Conservation (phyloP, 2,888 invertebrate genomes). For the Melanotus villosus region DNA sequence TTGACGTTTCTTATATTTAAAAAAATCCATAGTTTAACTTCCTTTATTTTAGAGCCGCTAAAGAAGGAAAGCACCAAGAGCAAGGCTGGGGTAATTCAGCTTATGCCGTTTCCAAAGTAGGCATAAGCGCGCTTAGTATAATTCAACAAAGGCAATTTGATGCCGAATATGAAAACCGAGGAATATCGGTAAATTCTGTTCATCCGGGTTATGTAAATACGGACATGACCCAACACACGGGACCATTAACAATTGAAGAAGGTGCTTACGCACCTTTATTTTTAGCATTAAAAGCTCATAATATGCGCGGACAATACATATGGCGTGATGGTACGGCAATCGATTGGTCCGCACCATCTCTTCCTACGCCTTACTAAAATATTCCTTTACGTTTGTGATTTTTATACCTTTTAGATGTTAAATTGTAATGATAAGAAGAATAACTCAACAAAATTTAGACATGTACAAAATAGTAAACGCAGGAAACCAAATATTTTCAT, state of each 20-base stretch:
- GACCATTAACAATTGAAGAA: constrained; percentile 72
- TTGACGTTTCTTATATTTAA: too few species aligned
- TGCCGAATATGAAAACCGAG: constrained; percentile 68
- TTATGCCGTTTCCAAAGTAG: constrained; percentile 83
- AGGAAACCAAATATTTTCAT: too few species aligned
- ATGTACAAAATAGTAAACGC: too few species aligned
- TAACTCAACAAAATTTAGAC: too few species aligned
- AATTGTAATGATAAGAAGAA: too few species aligned
- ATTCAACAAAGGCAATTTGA: constrained; percentile 77
- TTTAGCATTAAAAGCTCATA: constrained; percentile 74
- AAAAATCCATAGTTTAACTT: too few species aligned
- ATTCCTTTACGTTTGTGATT: too few species aligned
- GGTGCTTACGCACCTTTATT: constrained; percentile 75
- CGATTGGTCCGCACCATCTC: constrained; percentile 69
- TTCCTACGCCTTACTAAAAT: neutral
- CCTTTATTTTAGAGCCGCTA: constrained; percentile 55
- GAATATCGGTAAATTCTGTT: constrained; percentile 79
- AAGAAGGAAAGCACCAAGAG: constrained; percentile 53
- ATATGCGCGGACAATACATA: constrained; percentile 75
- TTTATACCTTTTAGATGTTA: too few species aligned
- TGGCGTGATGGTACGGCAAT: constrained; percentile 74
- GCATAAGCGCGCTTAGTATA: constrained; percentile 76
- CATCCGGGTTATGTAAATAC: constrained; percentile 86
- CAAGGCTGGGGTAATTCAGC: constrained; percentile 69
- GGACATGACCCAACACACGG: constrained; percentile 78